Base-by-base conservation (phyloP, 2,888 invertebrate species). In the Chymomyza procnemis region DNA sequence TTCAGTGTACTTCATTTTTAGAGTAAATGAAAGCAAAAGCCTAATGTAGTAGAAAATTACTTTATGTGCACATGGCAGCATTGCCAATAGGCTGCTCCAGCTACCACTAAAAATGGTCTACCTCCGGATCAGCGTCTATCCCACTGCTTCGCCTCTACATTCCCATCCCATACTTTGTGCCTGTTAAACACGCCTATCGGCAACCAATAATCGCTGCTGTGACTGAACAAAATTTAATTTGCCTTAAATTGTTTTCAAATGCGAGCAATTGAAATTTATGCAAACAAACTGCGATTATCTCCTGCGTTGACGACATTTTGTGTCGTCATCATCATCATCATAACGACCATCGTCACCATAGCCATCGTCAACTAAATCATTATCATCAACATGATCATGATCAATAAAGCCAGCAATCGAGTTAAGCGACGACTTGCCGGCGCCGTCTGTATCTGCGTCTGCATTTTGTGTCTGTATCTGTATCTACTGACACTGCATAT, bases 211-310 rank as follows among this genome's bases (percentile, higher is more conserved):
- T 84, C 85, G 18, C 74, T 64, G 64, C 72, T 74, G 67, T 72
- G 21, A 54, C 54, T 50, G 6, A 14, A 73, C 65, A 74, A 82
- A 85, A 80, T 85, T 80, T 87, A 83, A 83, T 83, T 87, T 78
- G 83, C 83, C 77, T 85, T 85, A 83, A 83, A 87, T 83, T 83
- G 83, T 79, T 87, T 70, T 87, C n/a, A 83, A 87, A 82, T 82
- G 83, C 85, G 85, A 85, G 69, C 86, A 84, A 87, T 84, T 84
- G 87, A 87, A 85, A 85, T 84, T 87, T 83, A 87, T 83, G 83
- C 85, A 80, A 85, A 73, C 66, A 63, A 66, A 61, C 69, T 54
- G 73, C 74, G 80, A 82, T 85, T 85, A 82, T 86, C 86, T 63
- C 69, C 67, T 16, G 4, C 48, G 19, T 22, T 22, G 21, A 21